A percentile compares a stretch with the other conserved stretches of the same genome.
Conservation (phyloP, 2,888 invertebrate species). For the Mesoligia furuncula region DNA sequence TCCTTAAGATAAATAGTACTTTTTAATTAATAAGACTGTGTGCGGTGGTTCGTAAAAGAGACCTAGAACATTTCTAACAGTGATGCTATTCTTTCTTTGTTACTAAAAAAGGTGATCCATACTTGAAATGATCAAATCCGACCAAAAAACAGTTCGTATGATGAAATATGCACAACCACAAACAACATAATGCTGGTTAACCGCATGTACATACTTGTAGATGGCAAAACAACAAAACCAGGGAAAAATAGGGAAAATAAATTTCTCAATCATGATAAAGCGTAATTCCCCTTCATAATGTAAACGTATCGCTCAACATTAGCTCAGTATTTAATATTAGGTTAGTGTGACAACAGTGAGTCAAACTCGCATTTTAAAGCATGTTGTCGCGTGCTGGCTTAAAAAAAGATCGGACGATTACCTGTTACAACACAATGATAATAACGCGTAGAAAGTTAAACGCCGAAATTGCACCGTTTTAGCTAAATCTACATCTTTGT, state of each 20-base stretch:
- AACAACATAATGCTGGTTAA: constrained; percentile 29
- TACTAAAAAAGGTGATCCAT: background rate
- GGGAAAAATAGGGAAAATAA: constrained; percentile 35
- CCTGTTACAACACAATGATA: constrained; percentile 67
- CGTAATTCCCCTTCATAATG: constrained; percentile 30
- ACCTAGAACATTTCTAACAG: background rate
- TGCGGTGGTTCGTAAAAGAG: background rate
- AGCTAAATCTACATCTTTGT: constrained; percentile 61
- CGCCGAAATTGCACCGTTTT: constrained; percentile 73
- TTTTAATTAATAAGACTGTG: constrained; percentile 18
- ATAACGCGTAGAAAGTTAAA: constrained; percentile 78
- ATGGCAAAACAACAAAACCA: constrained; percentile 18
- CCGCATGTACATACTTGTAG: constrained; percentile 38
- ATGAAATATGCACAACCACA: constrained; percentile 18
- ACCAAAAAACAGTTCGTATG: constrained; percentile 15
- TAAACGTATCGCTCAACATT: constrained; percentile 20
- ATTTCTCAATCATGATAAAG: constrained; percentile 25
- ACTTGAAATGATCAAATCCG: background rate
- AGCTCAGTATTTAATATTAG: constrained; percentile 7
- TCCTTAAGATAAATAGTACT: constrained; percentile 29
- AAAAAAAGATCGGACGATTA: constrained; percentile 62
- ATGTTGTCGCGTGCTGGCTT: constrained; percentile 58
- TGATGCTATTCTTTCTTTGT: background rate
- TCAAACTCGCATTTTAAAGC: constrained; percentile 7
- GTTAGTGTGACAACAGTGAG: constrained; percentile 17